phyloP scores from a whole-genome alignment of 2,113 vertebrate genomes.

The Eretmochelys imbricata region DNA sequence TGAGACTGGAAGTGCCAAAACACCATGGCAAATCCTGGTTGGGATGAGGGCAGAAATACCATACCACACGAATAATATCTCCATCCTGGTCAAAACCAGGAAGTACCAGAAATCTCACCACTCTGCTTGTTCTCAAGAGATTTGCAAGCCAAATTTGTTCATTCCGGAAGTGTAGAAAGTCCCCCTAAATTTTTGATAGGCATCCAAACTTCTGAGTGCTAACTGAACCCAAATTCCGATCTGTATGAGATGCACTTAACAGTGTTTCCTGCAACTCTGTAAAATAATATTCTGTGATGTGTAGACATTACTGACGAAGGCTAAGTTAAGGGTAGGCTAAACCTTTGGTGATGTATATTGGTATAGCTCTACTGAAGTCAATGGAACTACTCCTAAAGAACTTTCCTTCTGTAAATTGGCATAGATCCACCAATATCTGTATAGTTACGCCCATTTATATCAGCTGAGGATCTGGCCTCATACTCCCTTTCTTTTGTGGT shows the following conservation, averaged over 20 bases:
- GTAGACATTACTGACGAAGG: background rate
- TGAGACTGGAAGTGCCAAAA: background rate
- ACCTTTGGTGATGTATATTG: background rate
- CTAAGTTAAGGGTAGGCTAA: background rate
- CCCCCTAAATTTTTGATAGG: constrained; percentile 33
- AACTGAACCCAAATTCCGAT: constrained; percentile 17
- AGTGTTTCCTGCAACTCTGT: background rate
- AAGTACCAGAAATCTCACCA: constrained; percentile 13
- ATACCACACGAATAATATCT: background rate
- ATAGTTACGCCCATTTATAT: background rate
- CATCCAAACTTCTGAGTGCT: background rate
- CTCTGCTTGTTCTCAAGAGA: background rate
- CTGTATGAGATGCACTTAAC: background rate
- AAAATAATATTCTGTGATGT: background rate
- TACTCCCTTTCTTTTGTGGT: background rate
- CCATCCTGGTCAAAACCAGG: background rate
- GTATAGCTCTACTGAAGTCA: background rate
- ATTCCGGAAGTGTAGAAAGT: constrained; percentile 23
- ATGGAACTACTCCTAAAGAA: background rate
- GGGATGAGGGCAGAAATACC: background rate
- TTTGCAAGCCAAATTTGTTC: constrained; percentile 41
- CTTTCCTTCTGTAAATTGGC: background rate
- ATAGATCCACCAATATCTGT: background rate
- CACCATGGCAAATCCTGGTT: background rate
- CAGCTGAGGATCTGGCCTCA: background rate